Conservation (phyloP, 2,113 vertebrate species). For the Falcunculus frontatus region DNA sequence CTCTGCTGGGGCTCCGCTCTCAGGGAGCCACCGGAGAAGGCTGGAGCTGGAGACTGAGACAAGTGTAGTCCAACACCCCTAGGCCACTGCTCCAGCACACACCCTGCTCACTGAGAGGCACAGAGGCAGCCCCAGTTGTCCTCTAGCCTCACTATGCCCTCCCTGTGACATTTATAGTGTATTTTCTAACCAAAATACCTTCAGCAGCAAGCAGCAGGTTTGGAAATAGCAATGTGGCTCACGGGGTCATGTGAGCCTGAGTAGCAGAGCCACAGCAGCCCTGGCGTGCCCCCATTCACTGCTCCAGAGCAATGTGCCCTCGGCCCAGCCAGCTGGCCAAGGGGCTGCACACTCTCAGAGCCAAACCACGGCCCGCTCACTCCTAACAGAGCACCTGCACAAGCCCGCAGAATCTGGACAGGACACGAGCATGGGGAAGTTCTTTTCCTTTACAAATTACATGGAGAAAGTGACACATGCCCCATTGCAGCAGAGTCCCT, state of each 20-base stretch:
- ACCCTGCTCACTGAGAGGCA: not conserved
- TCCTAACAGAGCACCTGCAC: not conserved
- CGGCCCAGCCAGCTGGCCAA: not conserved
- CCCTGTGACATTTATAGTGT: conserved; percentile 23
- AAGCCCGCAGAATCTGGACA: not conserved
- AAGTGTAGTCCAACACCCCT: rapidly evolving
- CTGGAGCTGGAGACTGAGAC: not conserved
- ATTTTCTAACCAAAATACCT: conserved; percentile 43
- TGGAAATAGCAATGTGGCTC: conserved; percentile 52
- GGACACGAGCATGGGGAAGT: rapidly evolving
- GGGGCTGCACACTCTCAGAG: rapidly evolving
- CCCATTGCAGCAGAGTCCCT: not conserved
- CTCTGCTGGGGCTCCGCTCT: too few species aligned
- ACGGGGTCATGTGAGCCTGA: not conserved
- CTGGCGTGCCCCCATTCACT: not conserved
- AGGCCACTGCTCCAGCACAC: not conserved
- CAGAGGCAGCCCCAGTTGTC: not conserved
- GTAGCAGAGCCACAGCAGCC: not conserved
- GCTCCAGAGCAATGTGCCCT: not conserved
- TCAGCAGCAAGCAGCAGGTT: not conserved
- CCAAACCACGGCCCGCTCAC: rapidly evolving
- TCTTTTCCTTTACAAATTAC: not conserved
- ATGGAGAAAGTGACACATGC: not conserved
- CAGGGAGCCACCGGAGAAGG: not conserved
- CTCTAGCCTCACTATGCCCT: not conserved